These are phyloP conservation scores for Aviceda subcristata DNA, from an alignment of 2,113 vertebrate genomes.

Conservation along the genomic window DNA sequence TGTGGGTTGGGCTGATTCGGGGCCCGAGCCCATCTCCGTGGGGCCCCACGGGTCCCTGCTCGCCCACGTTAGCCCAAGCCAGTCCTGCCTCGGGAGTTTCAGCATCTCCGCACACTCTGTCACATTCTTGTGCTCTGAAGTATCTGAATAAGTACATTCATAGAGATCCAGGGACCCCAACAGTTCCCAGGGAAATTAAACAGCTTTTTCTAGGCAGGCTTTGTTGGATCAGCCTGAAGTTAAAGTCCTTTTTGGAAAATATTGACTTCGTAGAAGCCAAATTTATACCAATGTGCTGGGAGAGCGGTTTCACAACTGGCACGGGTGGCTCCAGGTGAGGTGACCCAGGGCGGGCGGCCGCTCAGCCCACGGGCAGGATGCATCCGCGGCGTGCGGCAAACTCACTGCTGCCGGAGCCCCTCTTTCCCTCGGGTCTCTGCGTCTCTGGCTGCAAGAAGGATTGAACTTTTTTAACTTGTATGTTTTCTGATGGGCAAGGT, in stretches of 20 bases:
- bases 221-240: not conserved
- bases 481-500: constrained; percentile 6
- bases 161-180: not conserved
- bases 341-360: not conserved
- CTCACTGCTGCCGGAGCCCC: accelerated
- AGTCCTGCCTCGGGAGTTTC: not conserved
- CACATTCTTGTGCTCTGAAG: not conserved
- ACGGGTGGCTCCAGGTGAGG: accelerated
- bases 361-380: not conserved
- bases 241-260: not conserved
- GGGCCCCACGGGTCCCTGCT: accelerated
- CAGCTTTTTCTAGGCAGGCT: not conserved
- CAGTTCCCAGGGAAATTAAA: not conserved
- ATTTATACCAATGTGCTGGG: not conserved
- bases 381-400: accelerated
- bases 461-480: not conserved
- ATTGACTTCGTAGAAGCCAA: not conserved
- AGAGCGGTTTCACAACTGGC: not conserved
- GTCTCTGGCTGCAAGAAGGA: not conserved
- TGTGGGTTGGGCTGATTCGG: not conserved
- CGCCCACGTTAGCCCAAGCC: not conserved
- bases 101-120: not conserved
- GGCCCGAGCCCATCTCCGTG: not conserved
- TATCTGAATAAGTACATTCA: not conserved
- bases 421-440: not conserved